These are phyloP conservation scores for Actias luna DNA, from an alignment of 2,888 invertebrate genomes.

Conservation along the genomic window DNA sequence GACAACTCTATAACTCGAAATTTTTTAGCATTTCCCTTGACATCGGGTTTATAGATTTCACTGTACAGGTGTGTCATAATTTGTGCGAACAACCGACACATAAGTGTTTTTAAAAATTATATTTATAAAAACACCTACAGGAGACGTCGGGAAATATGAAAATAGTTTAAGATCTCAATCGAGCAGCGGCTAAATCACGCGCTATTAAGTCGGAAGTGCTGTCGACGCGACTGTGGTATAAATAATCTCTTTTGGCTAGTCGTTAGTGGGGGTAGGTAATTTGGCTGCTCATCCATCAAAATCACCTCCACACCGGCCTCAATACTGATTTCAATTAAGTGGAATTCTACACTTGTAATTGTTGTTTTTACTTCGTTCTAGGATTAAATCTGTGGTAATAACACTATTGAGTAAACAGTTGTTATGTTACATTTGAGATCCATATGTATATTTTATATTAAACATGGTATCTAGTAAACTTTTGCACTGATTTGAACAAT, in stretches of 20 bases:
- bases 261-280: slow-evolving; percentile 63
- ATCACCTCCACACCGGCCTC: slow-evolving; percentile 62
- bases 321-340: slow-evolving; percentile 65
- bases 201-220: slow-evolving; percentile 69
- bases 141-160: slow-evolving; percentile 19
- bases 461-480: no score
- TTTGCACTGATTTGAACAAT: no score
- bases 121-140: slow-evolving; percentile 1
- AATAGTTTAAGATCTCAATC: slow-evolving; percentile 41
- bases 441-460: no score
- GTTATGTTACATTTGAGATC: no score
- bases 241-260: slow-evolving; percentile 71
- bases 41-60: no score
- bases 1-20: no score
- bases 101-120: not conserved
- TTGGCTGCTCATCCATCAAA: slow-evolving; percentile 72
- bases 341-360: slow-evolving; percentile 22
- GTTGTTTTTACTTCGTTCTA: not conserved
- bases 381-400: no score
- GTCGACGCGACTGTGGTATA: slow-evolving; percentile 67
- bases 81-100: not conserved
- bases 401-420: no score
- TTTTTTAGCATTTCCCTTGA: no score
- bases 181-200: slow-evolving; percentile 51
- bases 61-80: not conserved